These are phyloP conservation scores for Meandrusa payeni DNA, from an alignment of 2,888 invertebrate genomes.

Conservation along the genomic window DNA sequence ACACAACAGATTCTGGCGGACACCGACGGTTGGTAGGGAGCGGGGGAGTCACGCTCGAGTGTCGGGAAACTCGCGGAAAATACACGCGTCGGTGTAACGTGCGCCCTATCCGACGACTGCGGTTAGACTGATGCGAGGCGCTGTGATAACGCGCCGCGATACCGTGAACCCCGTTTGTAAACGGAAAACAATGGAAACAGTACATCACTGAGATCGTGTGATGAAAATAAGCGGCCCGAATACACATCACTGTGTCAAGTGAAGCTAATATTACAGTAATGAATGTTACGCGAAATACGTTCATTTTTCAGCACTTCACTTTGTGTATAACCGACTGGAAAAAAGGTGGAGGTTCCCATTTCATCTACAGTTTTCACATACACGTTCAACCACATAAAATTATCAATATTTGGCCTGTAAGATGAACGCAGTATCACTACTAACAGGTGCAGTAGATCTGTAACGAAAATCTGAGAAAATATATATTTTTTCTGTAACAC, in stretches of 20 bases:
- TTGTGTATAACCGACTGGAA: no score
- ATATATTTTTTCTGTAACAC: no score
- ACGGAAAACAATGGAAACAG: conserved; percentile 71
- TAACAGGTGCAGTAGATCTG: no score
- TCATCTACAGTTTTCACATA: no score
- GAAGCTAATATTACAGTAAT: not conserved
- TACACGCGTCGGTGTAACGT: conserved; percentile 44
- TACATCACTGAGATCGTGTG: conserved; percentile 28
- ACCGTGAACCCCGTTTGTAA: conserved; percentile 48
- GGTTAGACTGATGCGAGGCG: conserved; percentile 57
- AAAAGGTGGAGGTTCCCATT: no score
- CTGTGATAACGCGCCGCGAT: conserved; percentile 65
- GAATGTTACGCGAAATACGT: no score
- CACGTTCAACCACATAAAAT: no score
- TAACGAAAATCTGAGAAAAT: no score
- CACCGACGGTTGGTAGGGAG: conserved; percentile 49
- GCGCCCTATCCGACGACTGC: conserved; percentile 52
- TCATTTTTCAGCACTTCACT: no score
- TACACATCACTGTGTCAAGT: not conserved
- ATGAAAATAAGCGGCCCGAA: conserved; percentile 4
- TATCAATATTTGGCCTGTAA: no score
- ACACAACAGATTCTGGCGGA: conserved; percentile 65
- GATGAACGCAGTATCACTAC: no score
- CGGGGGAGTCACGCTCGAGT: conserved; percentile 37
- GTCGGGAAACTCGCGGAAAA: conserved; percentile 54